phyloP scores from a whole-genome alignment of 1,140 invertebrate genomes.

The Zeugodacus cucurbitae region DNA sequence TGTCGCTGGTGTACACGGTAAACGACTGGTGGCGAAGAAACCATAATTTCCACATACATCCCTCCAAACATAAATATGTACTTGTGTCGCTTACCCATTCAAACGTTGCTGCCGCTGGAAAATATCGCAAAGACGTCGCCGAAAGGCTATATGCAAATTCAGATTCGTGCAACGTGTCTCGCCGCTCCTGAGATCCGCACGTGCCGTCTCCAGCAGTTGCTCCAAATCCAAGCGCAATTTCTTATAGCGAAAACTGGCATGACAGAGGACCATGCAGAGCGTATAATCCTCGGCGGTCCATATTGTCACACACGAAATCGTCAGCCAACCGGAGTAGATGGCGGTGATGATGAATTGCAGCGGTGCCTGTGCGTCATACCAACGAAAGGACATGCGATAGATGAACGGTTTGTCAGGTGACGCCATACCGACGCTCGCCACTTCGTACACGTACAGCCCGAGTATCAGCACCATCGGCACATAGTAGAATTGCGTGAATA shows the following conservation, averaged over 20 bases:
- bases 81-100: background rate
- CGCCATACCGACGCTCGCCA: background rate
- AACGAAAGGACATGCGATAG: constrained; percentile 41
- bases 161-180: background rate
- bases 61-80: background rate
- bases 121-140: background rate
- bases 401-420: constrained; percentile 35
- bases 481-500: constrained; percentile 40
- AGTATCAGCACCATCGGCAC: background rate
- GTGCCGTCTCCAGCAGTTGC: background rate
- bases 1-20: background rate
- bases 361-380: constrained; percentile 41
- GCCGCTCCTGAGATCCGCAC: background rate
- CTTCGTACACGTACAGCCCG: background rate
- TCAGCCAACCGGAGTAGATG: constrained; percentile 31
- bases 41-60: too few relatives aligned
- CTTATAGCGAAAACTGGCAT: constrained; percentile 39
- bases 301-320: background rate
- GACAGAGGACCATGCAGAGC: constrained; percentile 39
- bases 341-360: constrained; percentile 37
- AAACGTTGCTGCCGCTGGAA: constrained; percentile 16
- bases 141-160: constrained; percentile 35
- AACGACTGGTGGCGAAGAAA: too few relatives aligned
- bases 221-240: background rate
- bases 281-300: constrained; percentile 38